Percentiles rank a stretch among this genome's conserved stretches.
These are phyloP conservation scores for Muscicapa adusta DNA, from an alignment of 2,113 vertebrate species.

Conservation along the genomic window DNA sequence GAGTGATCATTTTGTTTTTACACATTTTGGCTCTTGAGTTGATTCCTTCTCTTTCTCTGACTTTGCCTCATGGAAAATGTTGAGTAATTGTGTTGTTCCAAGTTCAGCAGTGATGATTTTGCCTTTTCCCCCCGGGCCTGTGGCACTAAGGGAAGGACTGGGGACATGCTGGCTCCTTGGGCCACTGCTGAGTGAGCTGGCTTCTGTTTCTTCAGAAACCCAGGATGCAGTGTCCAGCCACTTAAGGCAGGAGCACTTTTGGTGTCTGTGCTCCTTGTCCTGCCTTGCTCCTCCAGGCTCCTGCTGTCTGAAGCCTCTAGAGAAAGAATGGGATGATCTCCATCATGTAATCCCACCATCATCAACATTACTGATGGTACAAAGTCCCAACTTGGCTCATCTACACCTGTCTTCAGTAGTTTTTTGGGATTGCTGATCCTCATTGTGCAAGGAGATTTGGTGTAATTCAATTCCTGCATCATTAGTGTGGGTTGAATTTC, in stretches of 20 bases:
- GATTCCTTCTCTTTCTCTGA: neutral
- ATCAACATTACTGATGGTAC: neutral
- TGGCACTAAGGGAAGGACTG: rapidly evolving
- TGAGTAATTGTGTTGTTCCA: neutral
- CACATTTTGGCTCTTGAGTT: neutral
- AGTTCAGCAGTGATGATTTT: neutral
- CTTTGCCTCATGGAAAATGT: neutral
- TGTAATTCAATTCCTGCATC: neutral
- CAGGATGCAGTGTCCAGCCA: neutral
- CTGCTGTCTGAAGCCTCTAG: neutral
- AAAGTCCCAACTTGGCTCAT: neutral
- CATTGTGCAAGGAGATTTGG: rapidly evolving
- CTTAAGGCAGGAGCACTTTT: neutral
- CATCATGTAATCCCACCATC: rapidly evolving
- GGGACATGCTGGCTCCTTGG: neutral
- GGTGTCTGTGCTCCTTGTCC: neutral
- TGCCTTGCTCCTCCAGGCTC: neutral
- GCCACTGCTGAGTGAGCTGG: neutral
- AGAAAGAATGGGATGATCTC: neutral
- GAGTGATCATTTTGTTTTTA: neutral
- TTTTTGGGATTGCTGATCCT: neutral
- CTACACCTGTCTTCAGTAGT: neutral
- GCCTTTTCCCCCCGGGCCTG: rapidly evolving
- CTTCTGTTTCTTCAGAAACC: neutral
- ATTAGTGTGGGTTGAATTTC: neutral